Base-by-base conservation (phyloP, 2,888 invertebrate species). In the Dicycla oo region DNA sequence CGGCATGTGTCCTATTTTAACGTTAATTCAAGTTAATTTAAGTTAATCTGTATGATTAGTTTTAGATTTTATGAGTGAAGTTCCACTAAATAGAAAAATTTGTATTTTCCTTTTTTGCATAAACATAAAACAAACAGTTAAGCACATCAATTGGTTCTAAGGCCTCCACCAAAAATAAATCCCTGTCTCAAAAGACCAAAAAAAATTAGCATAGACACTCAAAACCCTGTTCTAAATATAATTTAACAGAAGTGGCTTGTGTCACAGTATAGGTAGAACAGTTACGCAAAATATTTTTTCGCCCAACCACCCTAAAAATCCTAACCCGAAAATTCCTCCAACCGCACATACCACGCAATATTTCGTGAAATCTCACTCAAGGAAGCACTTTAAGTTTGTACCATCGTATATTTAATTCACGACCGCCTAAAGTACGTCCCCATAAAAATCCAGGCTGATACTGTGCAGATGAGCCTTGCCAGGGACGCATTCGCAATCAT, bases 341-440 rank as follows among this genome's bases (percentile, higher is more conserved):
- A 54, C 65, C 64, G 51, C 78, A 49, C 60, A 71, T 69, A 81
- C 89, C 75, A 79, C 83, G 88, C 90, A 88, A 94, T 95, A 95
- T 94, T 93, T 95, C 92, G 91, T 90, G 88, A 95, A 95, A 96
- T 95, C 95, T 94, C 93, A 91, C 94, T 93, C 84, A 90, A 80
- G 88, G 90, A 91, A 94, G 94, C 94, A 94, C 95, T 95, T 94
- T 94, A 94, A 95, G 93, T 93, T 92, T 91, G 91, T 89, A 88
- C 89, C 92, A 90, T 90, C 93, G 91, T 95, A 96, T 95, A 95
- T 95, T 95, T 95, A 96, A 96, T 96, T 95, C 95, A 95, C 88
- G 87, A 91, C 84, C 90, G 87, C 86, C 93, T 93, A 93, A 94
- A 94, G 94, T 93, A 94, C 93, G 94, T 93, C 91, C 91, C 94